phyloP scores from a whole-genome alignment of 2,797 vertebrate genomes.

The Crenichthys baileyi region DNA sequence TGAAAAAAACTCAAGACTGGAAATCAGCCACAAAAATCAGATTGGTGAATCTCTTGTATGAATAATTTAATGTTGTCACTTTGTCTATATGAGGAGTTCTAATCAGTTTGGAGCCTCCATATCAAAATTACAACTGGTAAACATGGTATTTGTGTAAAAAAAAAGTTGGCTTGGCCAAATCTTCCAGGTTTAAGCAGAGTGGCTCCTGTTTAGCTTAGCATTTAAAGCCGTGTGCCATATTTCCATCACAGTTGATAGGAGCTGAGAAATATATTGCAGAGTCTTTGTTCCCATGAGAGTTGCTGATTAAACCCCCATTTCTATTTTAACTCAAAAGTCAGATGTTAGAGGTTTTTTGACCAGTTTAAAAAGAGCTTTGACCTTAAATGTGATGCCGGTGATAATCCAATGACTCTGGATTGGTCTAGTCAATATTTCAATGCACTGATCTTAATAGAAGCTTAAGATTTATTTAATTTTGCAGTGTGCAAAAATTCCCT shows the following conservation, averaged over 20 bases:
- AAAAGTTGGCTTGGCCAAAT: no score
- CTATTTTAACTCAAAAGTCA: not conserved
- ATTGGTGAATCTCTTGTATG: not conserved
- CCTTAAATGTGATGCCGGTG: not conserved
- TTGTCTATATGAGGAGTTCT: not conserved
- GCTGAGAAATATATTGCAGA: not conserved
- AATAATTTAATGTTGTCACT: not conserved
- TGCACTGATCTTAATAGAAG: not conserved
- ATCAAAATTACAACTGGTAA: not conserved
- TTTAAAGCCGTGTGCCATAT: not conserved
- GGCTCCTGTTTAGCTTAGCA: not conserved
- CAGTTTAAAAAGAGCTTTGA: not conserved
- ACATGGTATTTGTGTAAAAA: not conserved
- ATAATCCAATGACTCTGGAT: not conserved
- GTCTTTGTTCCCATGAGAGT: not conserved
- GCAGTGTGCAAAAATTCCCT: not conserved
- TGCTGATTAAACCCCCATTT: not conserved
- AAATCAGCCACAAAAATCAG: not conserved
- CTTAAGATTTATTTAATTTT: not conserved
- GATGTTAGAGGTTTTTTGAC: not conserved
- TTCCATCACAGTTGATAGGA: not conserved
- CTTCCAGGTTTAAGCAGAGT: not conserved
- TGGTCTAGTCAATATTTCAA: not conserved
- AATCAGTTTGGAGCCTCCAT: not conserved
- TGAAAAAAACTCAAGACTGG: not conserved